Evolutionary conservation across 2,113 vertebrate genomes (phyloP).

Genomic region (Passer domesticus): DNA sequence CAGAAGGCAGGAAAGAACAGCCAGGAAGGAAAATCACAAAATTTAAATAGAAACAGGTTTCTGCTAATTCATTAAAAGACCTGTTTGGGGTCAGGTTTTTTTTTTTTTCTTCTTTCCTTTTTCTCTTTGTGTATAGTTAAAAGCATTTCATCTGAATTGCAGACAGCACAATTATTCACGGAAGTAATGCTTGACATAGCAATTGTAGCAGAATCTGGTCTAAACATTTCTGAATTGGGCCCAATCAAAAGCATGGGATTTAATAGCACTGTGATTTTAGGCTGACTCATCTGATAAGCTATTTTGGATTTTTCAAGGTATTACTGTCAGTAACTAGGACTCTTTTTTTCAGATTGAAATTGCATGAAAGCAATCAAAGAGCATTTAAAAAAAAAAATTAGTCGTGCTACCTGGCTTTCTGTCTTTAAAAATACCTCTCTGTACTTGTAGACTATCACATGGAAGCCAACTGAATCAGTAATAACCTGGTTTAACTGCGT

Average conservation of each 20-base stretch:
- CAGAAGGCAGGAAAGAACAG: background rate
- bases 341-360: conserved; percentile 5
- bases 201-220: conserved; percentile 53
- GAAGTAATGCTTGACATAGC: conserved; percentile 51
- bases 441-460: background rate
- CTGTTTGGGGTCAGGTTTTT: background rate
- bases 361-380: conserved; percentile 25
- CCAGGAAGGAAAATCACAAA: background rate
- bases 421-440: conserved; percentile 5
- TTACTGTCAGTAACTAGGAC: conserved; percentile 24
- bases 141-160: conserved; percentile 24
- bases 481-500: background rate
- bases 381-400: background rate
- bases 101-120: background rate
- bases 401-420: background rate
- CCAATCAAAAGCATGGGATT: conserved; percentile 36
- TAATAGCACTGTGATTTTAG: conserved; percentile 48
- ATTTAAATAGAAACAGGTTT: background rate
- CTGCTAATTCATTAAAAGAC: background rate
- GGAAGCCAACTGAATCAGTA: background rate
- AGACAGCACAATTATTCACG: background rate
- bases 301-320: conserved; percentile 61
- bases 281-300: conserved; percentile 54
- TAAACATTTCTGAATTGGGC: conserved; percentile 57
- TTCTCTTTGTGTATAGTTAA: background rate